Percentiles rank a stretch among this genome's conserved stretches.
Evolutionary conservation across 1,140 invertebrate genomes (phyloP).

Genomic region (Centruroides sculpturatus): DNA sequence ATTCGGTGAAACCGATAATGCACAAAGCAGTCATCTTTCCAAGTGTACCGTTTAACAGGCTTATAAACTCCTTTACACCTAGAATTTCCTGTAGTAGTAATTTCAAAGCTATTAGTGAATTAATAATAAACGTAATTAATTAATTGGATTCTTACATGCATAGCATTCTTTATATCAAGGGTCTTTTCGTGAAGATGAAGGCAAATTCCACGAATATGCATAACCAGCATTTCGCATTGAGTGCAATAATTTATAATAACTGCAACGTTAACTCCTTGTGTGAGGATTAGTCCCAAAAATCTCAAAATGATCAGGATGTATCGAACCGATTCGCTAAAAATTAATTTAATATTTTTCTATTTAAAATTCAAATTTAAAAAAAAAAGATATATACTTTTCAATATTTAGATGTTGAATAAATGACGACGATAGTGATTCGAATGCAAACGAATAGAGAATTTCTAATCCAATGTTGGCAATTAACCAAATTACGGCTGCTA

Average conservation of each 20-base stretch:
- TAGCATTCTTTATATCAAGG: conserved; percentile 26
- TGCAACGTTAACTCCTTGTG: conserved; percentile 18
- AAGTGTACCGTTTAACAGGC: conserved; percentile 27
- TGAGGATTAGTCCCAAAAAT: neutral
- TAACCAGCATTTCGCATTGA: conserved; percentile 32
- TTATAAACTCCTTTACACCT: conserved; percentile 25
- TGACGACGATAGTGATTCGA: neutral
- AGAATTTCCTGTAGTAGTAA: conserved; percentile 26
- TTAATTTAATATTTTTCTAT: neutral
- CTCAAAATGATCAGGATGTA: neutral
- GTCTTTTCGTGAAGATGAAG: conserved; percentile 29
- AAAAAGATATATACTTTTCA: neutral
- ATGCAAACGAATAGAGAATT: conserved; percentile 9
- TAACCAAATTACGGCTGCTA: conserved; percentile 4
- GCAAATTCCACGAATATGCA: conserved; percentile 26
- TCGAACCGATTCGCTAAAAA: neutral
- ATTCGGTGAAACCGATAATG: conserved; percentile 27
- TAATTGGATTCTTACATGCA: conserved; percentile 25
- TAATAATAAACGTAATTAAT: too few relatives aligned
- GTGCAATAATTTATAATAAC: conserved; percentile 30
- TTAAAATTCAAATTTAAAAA: neutral
- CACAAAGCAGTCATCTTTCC: conserved; percentile 29
- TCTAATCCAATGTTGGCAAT: conserved; percentile 5
- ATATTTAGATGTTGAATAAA: neutral
- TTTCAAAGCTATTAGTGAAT: neutral